Conservation (phyloP, 2,888 invertebrate species). For the Acleris holmiana region DNA sequence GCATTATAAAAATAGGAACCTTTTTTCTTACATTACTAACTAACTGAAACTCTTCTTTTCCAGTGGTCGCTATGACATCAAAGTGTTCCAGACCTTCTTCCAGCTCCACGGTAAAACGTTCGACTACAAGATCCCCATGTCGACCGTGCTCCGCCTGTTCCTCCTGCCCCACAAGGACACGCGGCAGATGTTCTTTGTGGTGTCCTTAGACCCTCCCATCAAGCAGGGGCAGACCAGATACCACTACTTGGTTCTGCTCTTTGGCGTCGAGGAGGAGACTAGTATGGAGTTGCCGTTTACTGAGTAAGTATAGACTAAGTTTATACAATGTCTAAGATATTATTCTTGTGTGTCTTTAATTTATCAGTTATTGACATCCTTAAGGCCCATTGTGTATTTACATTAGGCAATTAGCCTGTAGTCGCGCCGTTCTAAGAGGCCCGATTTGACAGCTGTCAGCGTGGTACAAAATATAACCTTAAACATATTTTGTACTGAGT, state of each 20-base stretch:
- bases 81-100: conserved; percentile 90
- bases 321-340: not conserved
- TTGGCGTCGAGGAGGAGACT: conserved; percentile 97
- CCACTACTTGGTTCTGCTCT: conserved; percentile 96
- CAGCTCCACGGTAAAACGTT: conserved; percentile 97
- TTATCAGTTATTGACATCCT: too few species aligned
- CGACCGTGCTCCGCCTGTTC: conserved; percentile 96
- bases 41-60: conserved; percentile 51
- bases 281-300: conserved; percentile 95
- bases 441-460: too few species aligned
- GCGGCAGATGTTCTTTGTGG: conserved; percentile 99
- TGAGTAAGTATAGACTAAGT: conserved; percentile 87
- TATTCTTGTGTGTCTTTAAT: too few species aligned
- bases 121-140: conserved; percentile 99
- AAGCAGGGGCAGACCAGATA: conserved; percentile 99
- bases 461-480: too few species aligned
- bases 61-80: conserved; percentile 98
- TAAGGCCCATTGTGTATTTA: too few species aligned
- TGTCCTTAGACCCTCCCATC: conserved; percentile 98
- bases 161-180: conserved; percentile 98
- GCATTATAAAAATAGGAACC: too few species aligned
- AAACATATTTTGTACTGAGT: too few species aligned
- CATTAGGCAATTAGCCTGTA: too few species aligned
- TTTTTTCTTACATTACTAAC: too few species aligned
- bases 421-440: too few species aligned